phyloP scores from a whole-genome alignment of 2,888 invertebrate species.

The Laothoe populi region DNA sequence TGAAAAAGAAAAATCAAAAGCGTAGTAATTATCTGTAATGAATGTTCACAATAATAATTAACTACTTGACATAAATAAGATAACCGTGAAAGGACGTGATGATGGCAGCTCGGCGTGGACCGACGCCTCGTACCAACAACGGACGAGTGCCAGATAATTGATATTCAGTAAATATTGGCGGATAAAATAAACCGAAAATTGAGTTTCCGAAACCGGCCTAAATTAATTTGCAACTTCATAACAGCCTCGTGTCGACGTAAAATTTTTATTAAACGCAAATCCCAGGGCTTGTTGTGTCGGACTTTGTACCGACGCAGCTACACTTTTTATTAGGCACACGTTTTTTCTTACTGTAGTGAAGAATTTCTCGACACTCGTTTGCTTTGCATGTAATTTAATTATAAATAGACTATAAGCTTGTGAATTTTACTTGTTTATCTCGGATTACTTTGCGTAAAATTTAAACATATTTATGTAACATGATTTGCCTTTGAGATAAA shows the following conservation, averaged over 20 bases:
- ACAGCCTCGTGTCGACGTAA: conserved; percentile 70
- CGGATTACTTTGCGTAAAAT: neutral
- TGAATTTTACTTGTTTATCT: neutral
- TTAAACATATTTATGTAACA: neutral
- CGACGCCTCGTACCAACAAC: conserved; percentile 45
- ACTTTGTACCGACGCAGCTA: conserved; percentile 44
- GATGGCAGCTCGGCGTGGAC: conserved; percentile 45
- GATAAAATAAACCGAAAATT: conserved; percentile 82
- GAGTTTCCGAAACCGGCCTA: conserved; percentile 78
- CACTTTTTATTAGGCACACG: conserved; percentile 32
- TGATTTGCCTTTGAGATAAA: neutral
- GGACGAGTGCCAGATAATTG: conserved; percentile 70
- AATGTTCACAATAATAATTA: neutral
- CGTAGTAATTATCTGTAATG: too few relatives aligned
- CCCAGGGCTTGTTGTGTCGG: conserved; percentile 50
- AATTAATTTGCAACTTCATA: conserved; percentile 83
- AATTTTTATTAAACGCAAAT: conserved; percentile 75
- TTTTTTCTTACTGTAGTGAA: conserved; percentile 17
- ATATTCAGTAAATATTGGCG: conserved; percentile 82
- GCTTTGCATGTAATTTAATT: conserved; percentile 7
- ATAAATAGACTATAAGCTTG: conserved; percentile 3
- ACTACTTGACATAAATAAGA: conserved; percentile 17
- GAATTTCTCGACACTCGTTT: conserved; percentile 9
- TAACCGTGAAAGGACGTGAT: conserved; percentile 55
- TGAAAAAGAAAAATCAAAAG: too few relatives aligned